Conservation (phyloP, 2,797 vertebrate genomes). For the Holocentrus rufus region DNA sequence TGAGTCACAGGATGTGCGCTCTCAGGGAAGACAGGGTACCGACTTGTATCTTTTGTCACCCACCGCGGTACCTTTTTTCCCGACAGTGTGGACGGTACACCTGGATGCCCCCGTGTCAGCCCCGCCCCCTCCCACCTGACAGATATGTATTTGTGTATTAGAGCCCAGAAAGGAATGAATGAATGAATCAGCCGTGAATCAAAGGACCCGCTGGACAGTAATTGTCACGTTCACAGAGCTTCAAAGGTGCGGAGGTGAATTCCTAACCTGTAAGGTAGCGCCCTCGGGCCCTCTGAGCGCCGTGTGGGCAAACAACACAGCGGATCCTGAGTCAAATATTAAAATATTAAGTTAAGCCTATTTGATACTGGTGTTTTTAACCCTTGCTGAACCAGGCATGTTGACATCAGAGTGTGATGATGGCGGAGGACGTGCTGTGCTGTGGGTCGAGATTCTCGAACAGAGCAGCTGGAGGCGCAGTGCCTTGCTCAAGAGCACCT, state of each 20-base stretch:
- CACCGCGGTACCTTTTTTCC: too few relatives aligned
- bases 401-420: too few relatives aligned
- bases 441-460: too few relatives aligned
- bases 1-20: slow-evolving; percentile 62
- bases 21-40: too few relatives aligned
- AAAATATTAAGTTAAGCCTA: neutral
- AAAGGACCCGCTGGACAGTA: slow-evolving; percentile 52
- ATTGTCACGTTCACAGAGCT: slow-evolving; percentile 56
- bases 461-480: too few relatives aligned
- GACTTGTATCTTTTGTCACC: too few relatives aligned
- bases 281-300: slow-evolving; percentile 23
- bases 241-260: slow-evolving; percentile 55
- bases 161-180: too few relatives aligned
- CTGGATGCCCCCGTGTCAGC: slow-evolving; percentile 43
- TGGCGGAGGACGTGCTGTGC: too few relatives aligned
- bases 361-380: neutral
- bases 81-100: slow-evolving; percentile 28
- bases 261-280: slow-evolving; percentile 51
- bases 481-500: too few relatives aligned
- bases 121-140: slow-evolving; percentile 6
- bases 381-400: too few relatives aligned
- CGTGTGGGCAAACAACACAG: neutral
- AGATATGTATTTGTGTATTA: slow-evolving; percentile 48
- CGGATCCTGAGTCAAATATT: neutral
- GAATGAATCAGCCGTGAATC: slow-evolving; percentile 55